Evolutionary conservation across 2,888 invertebrate species (phyloP).

Genomic region (Dugesia japonica): DNA sequence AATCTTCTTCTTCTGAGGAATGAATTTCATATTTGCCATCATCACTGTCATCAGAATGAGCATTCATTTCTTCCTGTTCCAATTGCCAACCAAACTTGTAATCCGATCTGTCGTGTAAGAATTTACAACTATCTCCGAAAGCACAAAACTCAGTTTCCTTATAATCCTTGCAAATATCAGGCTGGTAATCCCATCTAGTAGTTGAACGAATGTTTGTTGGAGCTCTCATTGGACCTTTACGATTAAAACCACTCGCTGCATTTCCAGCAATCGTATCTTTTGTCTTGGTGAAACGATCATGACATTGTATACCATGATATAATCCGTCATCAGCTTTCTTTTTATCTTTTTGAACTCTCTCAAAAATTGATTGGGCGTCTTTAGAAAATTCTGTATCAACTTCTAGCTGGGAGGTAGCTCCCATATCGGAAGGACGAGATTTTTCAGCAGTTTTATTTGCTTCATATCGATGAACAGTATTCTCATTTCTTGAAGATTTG

Average conservation of each 20-base stretch:
- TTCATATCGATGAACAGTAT: neutral
- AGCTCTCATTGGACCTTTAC: conserved; percentile 71
- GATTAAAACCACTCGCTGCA: conserved; percentile 54
- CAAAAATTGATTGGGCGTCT: conserved; percentile 86
- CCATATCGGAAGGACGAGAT: conserved; percentile 52
- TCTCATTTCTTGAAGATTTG: neutral
- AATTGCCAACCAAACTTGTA: conserved; percentile 99
- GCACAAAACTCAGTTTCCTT: conserved; percentile 99
- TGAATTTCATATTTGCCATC: conserved; percentile 34
- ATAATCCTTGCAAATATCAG: conserved; percentile 96
- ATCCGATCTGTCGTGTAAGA: conserved; percentile 89
- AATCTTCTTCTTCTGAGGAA: conserved; percentile 58
- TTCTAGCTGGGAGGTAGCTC: conserved; percentile 66
- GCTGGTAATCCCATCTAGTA: conserved; percentile 96
- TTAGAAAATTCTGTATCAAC: conserved; percentile 73
- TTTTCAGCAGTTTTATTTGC: neutral
- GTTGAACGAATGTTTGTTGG: conserved; percentile 83
- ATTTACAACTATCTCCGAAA: conserved; percentile 97
- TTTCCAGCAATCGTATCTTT: conserved; percentile 87
- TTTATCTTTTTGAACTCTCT: conserved; percentile 72
- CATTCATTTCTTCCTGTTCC: conserved; percentile 59
- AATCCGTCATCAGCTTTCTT: conserved; percentile 63
- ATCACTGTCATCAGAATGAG: conserved; percentile 52
- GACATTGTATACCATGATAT: conserved; percentile 83
- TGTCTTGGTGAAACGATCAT: conserved; percentile 78